A percentile compares a stretch with the other conserved stretches of the same genome.
Evolutionary conservation across 2,888 invertebrate species (phyloP).

Genomic region (Lordiphosa fenestrarum): DNA sequence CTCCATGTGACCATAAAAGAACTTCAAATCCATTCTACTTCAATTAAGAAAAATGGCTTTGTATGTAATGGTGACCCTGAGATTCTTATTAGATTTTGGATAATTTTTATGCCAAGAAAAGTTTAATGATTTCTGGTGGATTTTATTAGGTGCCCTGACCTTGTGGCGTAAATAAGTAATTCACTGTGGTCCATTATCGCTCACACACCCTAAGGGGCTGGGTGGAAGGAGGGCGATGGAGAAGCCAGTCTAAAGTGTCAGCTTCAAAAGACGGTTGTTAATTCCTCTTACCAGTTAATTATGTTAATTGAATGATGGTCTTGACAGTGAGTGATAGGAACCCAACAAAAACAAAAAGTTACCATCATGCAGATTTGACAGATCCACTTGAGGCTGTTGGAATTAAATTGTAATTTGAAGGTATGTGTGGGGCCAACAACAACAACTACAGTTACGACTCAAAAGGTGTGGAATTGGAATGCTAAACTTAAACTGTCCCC

Average conservation of each 20-base stretch:
- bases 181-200: conserved; percentile 18
- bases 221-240: conserved; percentile 21
- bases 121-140: conserved; percentile 24
- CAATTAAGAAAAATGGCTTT: neutral
- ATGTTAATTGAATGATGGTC: conserved; percentile 74
- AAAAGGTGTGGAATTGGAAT: conserved; percentile 40
- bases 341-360: conserved; percentile 30
- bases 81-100: conserved; percentile 1
- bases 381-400: conserved; percentile 52
- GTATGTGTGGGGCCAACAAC: conserved; percentile 30
- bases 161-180: conserved; percentile 22
- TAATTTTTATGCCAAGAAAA: conserved; percentile 18
- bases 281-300: conserved; percentile 68
- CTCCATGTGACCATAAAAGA: conserved; percentile 16
- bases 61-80: conserved; percentile 2
- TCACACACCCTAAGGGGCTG: no score
- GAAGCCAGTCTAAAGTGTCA: conserved; percentile 42
- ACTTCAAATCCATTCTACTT: conserved; percentile 5
- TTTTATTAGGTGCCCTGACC: conserved; percentile 22
- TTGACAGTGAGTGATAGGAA: conserved; percentile 75
- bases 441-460: conserved; percentile 1
- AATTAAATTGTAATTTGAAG: conserved; percentile 71
- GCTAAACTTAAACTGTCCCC: conserved; percentile 34
- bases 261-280: conserved; percentile 52
- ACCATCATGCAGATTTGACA: conserved; percentile 40